Evolutionary conservation across 1,140 invertebrate genomes (phyloP), one percentile per base, ranked within the genome.

Genomic region (Panagrolaimus sp.): DNA sequence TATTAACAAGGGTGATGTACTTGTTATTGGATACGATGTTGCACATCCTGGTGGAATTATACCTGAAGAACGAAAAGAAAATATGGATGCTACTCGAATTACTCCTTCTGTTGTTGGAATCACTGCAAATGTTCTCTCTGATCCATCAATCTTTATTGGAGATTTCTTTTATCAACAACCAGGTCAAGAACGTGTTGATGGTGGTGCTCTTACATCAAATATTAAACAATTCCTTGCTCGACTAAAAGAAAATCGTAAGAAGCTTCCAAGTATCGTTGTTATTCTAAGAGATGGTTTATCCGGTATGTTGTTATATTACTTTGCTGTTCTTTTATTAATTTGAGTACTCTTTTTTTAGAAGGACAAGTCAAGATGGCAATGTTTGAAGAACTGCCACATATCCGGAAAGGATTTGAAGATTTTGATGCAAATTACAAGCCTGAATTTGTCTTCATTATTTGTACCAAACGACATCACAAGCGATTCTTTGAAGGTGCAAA

Each of bases 381-480:
- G 21, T 68, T 71, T 1, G 66, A 76, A 32, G 73, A 74, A 44
- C 46, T 74, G 45, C 28, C 44, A 14, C 74, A 68, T 9, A 47
- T 74, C 17, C 72, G 72, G 46, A 48, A 21, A 10, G 73, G 65
- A 0, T 76, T 48, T 43, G 26, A 43, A 15, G 38, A 69, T 12
- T 74, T 62, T 43, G 45, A 71, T 62, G 26, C 46, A 3, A 43
- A 63, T 15, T 74, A 76, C 45, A 38, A 76, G 32, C 73, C 73
- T 0, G 58, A 71, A 52, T 76, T 74, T 71, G 58, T 74, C 26
- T 76, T 74, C 26, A 66, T 74, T 3, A 46, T 74, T 8, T 74
- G 67, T 12, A 74, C 66, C 17, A 74, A 74, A 28, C 73, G 73
- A 32, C 73, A 74, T 64, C 70, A 77, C 74, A 74, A 74, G 70